phyloP scores from a whole-genome alignment of 2,888 invertebrate species.

The Phasia obesa region DNA sequence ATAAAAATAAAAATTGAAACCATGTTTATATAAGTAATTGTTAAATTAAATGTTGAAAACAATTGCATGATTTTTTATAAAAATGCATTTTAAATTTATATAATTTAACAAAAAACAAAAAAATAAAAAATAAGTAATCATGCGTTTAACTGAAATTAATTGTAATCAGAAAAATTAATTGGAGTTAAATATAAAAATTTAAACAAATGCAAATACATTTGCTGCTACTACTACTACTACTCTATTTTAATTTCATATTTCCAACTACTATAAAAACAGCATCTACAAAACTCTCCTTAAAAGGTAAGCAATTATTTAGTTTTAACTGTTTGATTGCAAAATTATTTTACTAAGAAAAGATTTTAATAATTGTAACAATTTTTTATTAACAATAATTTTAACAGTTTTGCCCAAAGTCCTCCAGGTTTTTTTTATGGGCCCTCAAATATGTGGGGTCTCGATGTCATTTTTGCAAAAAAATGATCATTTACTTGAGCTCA shows the following conservation, averaged over 20 bases:
- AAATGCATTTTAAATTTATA: too few relatives aligned
- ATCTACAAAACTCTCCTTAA: conserved; percentile 41
- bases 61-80: too few relatives aligned
- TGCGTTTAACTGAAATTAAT: too few relatives aligned
- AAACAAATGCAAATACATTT: conserved; percentile 68
- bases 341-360: background rate
- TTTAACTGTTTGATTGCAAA: background rate
- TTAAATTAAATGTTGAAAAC: background rate
- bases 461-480: too few relatives aligned
- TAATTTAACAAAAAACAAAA: background rate
- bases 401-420: too few relatives aligned
- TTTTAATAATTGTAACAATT: too few relatives aligned
- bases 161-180: conserved; percentile 1
- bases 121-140: conserved; percentile 9
- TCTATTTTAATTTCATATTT: conserved; percentile 64
- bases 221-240: conserved; percentile 49
- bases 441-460: too few relatives aligned
- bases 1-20: background rate
- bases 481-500: too few relatives aligned
- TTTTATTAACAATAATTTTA: too few relatives aligned
- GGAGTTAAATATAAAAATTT: background rate
- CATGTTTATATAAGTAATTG: background rate
- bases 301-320: conserved; percentile 49
- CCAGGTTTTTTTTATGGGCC: too few relatives aligned
- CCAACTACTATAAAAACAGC: conserved; percentile 25